A percentile compares a stretch with the other conserved stretches of the same genome.
Conservation (phyloP, 2,888 invertebrate species). For the Watsonalla binaria region DNA sequence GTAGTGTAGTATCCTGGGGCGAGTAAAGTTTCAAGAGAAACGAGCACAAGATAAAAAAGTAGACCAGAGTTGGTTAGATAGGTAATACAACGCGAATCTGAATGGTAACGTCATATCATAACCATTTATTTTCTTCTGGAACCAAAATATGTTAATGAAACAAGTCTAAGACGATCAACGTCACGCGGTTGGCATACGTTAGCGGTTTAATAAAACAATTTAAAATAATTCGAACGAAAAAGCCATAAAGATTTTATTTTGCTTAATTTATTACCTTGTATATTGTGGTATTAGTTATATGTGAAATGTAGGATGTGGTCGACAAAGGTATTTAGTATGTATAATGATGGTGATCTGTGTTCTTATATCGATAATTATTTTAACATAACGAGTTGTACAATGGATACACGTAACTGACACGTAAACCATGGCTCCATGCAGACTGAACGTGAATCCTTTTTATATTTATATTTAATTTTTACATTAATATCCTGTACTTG, state of each 20-base stretch:
- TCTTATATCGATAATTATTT: constrained; percentile 2
- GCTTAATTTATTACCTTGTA: neutral
- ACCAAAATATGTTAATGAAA: neutral
- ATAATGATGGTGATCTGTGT: neutral
- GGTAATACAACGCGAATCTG: too few relatives aligned
- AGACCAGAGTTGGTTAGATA: too few relatives aligned
- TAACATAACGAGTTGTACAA: constrained; percentile 15
- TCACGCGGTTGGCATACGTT: neutral
- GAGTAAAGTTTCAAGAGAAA: too few relatives aligned
- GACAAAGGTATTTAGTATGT: neutral
- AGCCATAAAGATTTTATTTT: too few relatives aligned
- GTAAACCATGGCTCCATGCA: neutral
- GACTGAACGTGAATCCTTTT: neutral
- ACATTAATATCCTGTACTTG: too few relatives aligned
- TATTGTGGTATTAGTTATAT: neutral
- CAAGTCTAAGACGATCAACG: neutral
- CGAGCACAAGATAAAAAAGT: too few relatives aligned
- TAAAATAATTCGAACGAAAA: too few relatives aligned
- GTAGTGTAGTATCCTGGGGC: too few relatives aligned
- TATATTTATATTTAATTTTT: too few relatives aligned
- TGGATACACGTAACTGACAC: constrained; percentile 12
- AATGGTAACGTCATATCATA: too few relatives aligned
- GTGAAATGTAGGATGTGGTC: neutral
- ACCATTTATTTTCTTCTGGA: too few relatives aligned
- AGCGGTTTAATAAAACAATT: neutral